Base-by-base conservation (phyloP, 2,888 invertebrate genomes). In the Cartodere bifasciata region DNA sequence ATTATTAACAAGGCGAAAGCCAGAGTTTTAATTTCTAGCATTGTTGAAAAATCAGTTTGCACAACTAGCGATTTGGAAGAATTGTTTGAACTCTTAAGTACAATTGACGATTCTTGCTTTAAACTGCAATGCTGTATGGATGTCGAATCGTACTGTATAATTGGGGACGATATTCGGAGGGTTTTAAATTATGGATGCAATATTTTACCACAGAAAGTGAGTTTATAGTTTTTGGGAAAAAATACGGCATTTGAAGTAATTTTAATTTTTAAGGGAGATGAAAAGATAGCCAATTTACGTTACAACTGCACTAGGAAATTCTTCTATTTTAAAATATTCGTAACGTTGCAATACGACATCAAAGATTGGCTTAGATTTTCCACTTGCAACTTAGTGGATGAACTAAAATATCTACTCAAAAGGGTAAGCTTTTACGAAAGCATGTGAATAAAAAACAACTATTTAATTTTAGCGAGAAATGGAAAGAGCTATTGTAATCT, bases 281-380 rank as follows among this genome's bases (percentile, higher is more conserved):
- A n/a, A 11, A 1, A 12, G n/a, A 13, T 13, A 9, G 27, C 20
- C 14, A 23, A 33, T 6, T 24, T 13, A 15, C 28, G 29, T n/a
- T 24, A 24, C 10, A 3, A 5, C 7, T 33, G 33, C 24, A 29
- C 23, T 20, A 13, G 20, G 13, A 20, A 23, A 23, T 16, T 23
- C 10, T 13, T 24, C 10, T 23, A 16, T 16, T 28, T 33, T 12
- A 33, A 33, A 15, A 28, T 33, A 5, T 33, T 33, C 16, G 11
- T 13, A 14, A 11, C 23, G 5, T 6, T 24, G 10, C 34, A 48
- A 6, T 41, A 48, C 23, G 44, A 46, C 28, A 46, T 54, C 20
- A 48, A 52, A 17, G 49, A 57, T 17, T 68, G 67, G 67, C 43
- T 49, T 4, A 42, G 46, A 38, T 67, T 67, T 50, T 56, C 50